Evolutionary conservation across 2,113 vertebrate genomes (phyloP), one percentile per base, ranked within the genome.

Genomic region (Artemisiospiza belli): DNA sequence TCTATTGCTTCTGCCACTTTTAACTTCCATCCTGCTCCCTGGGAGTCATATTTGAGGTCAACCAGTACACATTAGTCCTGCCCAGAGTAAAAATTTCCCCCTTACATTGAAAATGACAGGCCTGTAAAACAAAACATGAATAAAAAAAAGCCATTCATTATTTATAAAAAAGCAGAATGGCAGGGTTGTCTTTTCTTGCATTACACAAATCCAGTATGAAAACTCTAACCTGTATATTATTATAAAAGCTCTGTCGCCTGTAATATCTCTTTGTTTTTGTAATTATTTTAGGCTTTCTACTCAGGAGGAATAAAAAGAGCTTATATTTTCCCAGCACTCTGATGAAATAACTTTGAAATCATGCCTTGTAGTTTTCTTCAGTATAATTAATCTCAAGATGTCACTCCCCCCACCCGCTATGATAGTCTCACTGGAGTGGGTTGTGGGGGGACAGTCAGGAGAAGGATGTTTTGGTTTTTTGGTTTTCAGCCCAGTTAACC

Each of bases 11-110:
- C 90, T 87, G 72, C 86, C 30, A 82, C 97, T 97, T 97, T 97
- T 91, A 97, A 94, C 98, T 96, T 93, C 82, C 92, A 84, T 79
- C 90, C 83, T 94, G 75, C 91, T 95, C 95, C 90, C 92, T 92
- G 90, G 84, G 94, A 98, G 93, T 96, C 92, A 72, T 94, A 89
- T 93, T 93, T 95, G 97, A 97, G 97, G 95, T 97, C 97, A 97
- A 91, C 59, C 87, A 75, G 85, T 92, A 92, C 57, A 96, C 70
- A 87, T 96, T 83, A 96, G 95, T 95, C 85, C 95, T 96, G 89
- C 91, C 94, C 95, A 49, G n/a, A 96, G 95, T 97, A 94, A 97
- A 97, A 97, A 97, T 96, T 92, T 97, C 91, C 92, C 97, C 82
- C 92, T 96, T 63, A 52, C 14, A 10, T 89, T 95, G 78, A 94